Conservation (phyloP, 37 sponge, comb jelly and placozoan species). For the Crambe crambe region DNA sequence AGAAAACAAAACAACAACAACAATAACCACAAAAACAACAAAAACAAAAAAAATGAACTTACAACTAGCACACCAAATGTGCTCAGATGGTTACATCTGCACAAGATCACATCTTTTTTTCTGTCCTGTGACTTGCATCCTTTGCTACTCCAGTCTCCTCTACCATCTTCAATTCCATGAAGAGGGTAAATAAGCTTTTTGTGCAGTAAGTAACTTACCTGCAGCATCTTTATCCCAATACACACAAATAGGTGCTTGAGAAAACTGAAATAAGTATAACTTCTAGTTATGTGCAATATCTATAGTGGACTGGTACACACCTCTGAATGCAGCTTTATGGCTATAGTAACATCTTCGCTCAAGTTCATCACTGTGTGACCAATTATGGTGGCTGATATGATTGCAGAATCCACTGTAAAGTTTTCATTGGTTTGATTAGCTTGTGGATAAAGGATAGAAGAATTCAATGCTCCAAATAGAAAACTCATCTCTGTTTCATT, state of each 20-base stretch:
- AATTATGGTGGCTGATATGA: constrained; percentile 7
- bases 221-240: constrained; percentile 13
- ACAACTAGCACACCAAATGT: constrained; percentile 46
- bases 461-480: background rate
- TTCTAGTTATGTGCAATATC: background rate
- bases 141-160: constrained; percentile 23
- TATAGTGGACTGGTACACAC: background rate
- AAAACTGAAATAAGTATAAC: constrained; percentile 2
- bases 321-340: background rate
- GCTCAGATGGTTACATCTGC: constrained; percentile 33
- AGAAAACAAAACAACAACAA: background rate
- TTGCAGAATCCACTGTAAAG: constrained; percentile 15
- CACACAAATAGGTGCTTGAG: constrained; percentile 8
- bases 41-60: background rate
- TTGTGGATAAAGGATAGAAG: constrained; percentile 3
- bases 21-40: background rate
- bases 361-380: background rate
- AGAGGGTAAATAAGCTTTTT: background rate
- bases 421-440: background rate
- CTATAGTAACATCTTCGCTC: background rate
- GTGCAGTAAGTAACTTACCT: background rate
- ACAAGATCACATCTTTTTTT: background rate
- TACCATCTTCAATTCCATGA: constrained; percentile 6
- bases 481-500: background rate
- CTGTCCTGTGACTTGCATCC: background rate